Evolutionary conservation across 2,797 vertebrate species (phyloP), one percentile per base, ranked within the genome.

Genomic region (Danio kyathit): DNA sequence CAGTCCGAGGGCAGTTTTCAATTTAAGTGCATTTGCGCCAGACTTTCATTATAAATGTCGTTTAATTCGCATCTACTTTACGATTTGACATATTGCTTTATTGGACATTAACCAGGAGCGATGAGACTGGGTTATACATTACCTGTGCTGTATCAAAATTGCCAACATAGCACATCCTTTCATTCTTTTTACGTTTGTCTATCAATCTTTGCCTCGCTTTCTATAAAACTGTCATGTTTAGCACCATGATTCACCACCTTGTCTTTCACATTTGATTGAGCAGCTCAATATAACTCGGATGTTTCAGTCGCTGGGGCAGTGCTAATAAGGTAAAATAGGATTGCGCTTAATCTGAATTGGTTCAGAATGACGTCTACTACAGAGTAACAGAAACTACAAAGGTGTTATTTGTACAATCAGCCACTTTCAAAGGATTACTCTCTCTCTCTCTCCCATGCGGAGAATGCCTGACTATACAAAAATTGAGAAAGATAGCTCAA

Each of bases 21-120:
- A 74, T 83, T 69, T 49, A 83, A 64, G 69, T 54, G 38, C 67
- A 56, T 74, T 66, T 72, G 46, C 17, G 52, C 46, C 54, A 52
- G 8, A 52, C 29, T 19, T 78, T 9, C 7, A 52, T 63, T 67
- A 54, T 61, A 60, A 74, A 67, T 43, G 3, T 81, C 41, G 48
- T 72, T 65, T 71, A 60, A 43, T 54, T 17, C 17, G 52, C 14
- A 1, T 19, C 9, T 44, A 71, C 59, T 52, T 64, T 56, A 63
- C 6, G 5, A 8, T 52, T 73, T 72, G 67, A 80, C 10, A 13
- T 56, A 72, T 46, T 72, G 14, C 57, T 51, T 17, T 41, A 63
- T 79, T 19, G 57, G 14, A 40, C 49, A 61, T 73, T 72, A 64
- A 73, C 6, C 76, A 40, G 46, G 67, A 41, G 7, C 29, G 19